phyloP scores from a whole-genome alignment of 2,113 vertebrate species.

The Tachycineta bicolor region DNA sequence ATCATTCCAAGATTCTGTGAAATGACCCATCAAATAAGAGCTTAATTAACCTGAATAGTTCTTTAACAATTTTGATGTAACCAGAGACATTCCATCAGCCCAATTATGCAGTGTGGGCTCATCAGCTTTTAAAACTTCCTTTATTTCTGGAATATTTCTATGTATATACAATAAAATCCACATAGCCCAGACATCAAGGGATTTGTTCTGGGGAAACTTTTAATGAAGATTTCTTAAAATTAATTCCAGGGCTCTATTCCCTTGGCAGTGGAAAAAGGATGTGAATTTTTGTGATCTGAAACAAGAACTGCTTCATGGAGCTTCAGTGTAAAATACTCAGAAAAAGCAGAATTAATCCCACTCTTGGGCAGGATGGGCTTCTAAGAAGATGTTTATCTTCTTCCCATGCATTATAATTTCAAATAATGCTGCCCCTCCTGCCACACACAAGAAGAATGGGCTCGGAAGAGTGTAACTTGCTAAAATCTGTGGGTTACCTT shows the following conservation, averaged over 20 bases:
- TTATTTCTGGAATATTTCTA: not conserved
- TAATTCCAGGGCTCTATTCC: not conserved
- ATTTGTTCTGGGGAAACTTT: not conserved
- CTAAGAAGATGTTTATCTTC: not conserved
- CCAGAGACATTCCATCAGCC: not conserved
- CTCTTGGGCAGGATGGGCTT: not conserved
- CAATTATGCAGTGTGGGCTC: not conserved
- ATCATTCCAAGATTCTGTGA: not conserved
- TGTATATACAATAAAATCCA: not conserved
- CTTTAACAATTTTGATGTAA: not conserved
- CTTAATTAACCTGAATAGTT: not conserved
- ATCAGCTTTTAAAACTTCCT: not conserved
- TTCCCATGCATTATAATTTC: not conserved
- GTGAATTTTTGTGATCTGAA: not conserved
- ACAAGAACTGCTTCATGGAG: not conserved
- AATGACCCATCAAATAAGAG: not conserved
- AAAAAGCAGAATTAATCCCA: not conserved
- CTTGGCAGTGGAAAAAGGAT: not conserved
- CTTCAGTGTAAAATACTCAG: not conserved
- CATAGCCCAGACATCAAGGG: fast-evolving
- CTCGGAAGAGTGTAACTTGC: not conserved
- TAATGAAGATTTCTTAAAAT: not conserved
- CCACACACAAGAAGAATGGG: fast-evolving
- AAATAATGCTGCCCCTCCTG: not conserved
- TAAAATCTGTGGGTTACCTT: not conserved